Evolutionary conservation across 2,888 invertebrate genomes (phyloP).

Genomic region (Ectemnius continuus): DNA sequence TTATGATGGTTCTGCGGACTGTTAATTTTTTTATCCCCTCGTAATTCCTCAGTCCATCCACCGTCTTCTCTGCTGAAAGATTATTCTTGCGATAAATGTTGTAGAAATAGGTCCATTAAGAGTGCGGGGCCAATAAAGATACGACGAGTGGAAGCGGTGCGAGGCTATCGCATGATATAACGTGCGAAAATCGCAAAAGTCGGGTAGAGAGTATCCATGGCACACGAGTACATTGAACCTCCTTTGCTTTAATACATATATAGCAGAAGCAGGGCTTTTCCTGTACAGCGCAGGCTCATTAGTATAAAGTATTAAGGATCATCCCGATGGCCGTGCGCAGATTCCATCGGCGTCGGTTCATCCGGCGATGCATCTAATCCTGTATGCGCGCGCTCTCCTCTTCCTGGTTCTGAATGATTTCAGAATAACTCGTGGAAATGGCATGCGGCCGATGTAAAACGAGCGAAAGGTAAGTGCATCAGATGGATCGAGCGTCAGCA

Average conservation of each 20-base stretch:
- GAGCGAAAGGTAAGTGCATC: conserved; percentile 25
- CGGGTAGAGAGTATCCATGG: conserved; percentile 50
- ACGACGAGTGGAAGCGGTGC: conserved; percentile 39
- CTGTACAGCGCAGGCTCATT: conserved; percentile 50
- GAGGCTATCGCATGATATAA: conserved; percentile 38
- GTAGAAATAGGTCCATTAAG: conserved; percentile 27
- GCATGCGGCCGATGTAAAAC: conserved; percentile 18
- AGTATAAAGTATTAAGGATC: conserved; percentile 44
- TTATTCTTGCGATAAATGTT: too few species aligned
- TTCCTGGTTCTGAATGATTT: conserved; percentile 43
- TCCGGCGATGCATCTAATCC: conserved; percentile 34
- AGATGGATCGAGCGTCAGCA: conserved; percentile 1
- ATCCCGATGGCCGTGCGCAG: conserved; percentile 29
- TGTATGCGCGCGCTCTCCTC: conserved; percentile 11
- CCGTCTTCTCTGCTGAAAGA: too few species aligned
- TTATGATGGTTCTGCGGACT: too few species aligned
- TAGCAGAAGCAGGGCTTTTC: conserved; percentile 37
- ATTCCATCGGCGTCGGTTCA: conserved; percentile 37
- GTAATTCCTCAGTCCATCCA: too few species aligned
- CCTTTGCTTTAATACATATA: conserved; percentile 10
- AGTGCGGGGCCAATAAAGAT: conserved; percentile 47
- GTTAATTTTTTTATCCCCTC: too few species aligned
- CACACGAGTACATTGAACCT: conserved; percentile 43
- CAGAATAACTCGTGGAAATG: conserved; percentile 25
- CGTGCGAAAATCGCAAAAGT: conserved; percentile 50